phyloP scores from a whole-genome alignment of 2,888 invertebrate genomes.

The Galerucella pusilla region DNA sequence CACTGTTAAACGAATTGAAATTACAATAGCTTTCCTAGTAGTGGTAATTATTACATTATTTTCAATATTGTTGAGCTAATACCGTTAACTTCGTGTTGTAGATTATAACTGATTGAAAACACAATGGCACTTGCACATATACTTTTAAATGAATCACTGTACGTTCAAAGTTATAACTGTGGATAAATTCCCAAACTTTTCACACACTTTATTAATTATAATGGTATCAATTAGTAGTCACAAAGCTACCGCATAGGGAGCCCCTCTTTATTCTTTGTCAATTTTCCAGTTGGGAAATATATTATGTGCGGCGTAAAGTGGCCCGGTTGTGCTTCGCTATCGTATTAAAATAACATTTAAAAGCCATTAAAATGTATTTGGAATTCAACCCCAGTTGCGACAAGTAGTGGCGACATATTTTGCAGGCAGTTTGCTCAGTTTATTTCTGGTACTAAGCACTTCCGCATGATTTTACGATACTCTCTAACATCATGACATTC shows the following conservation, averaged over 20 bases:
- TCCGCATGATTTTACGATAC: constrained; percentile 13
- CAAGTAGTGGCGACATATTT: constrained; percentile 34
- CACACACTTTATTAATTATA: neutral
- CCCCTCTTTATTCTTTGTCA: constrained; percentile 26
- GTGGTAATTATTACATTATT: too few species aligned
- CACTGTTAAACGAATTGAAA: too few species aligned
- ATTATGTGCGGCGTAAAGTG: constrained; percentile 22
- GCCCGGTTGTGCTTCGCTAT: constrained; percentile 21
- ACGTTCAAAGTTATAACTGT: neutral
- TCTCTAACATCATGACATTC: constrained; percentile 25
- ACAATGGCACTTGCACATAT: neutral
- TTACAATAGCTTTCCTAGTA: neutral
- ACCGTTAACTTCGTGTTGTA: too few species aligned
- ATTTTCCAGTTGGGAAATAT: constrained; percentile 27
- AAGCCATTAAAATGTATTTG: constrained; percentile 33
- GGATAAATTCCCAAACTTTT: neutral
- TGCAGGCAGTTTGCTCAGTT: constrained; percentile 28
- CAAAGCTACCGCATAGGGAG: neutral
- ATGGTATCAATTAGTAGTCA: constrained; percentile 7
- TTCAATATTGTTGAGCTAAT: too few species aligned
- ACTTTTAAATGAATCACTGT: neutral
- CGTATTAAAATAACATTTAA: constrained; percentile 33
- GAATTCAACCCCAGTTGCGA: constrained; percentile 33
- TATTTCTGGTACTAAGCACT: constrained; percentile 16
- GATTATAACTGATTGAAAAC: neutral